Conservation (phyloP, 2,113 vertebrate species). For the Antechinus stuartii region DNA sequence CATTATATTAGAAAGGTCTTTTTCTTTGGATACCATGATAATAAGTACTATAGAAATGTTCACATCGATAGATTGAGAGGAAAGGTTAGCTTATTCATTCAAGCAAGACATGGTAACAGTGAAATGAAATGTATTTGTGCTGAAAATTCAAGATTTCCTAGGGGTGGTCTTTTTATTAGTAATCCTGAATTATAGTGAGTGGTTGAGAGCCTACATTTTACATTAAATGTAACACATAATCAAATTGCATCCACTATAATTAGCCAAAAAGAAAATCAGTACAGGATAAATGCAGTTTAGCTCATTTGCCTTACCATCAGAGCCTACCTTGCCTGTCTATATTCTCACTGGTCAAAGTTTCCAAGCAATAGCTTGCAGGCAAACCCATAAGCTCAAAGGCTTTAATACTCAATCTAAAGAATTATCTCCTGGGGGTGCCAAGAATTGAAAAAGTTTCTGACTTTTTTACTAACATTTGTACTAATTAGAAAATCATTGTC, state of each 20-base stretch:
- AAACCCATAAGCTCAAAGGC: constrained; percentile 46
- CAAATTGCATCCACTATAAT: constrained; percentile 65
- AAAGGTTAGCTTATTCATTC: constrained; percentile 57
- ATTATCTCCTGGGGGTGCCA: constrained; percentile 43
- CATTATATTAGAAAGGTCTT: constrained; percentile 36
- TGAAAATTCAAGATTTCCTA: background rate
- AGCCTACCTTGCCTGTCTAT: constrained; percentile 12
- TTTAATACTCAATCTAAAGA: constrained; percentile 61
- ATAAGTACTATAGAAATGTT: constrained; percentile 46
- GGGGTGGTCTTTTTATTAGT: constrained; percentile 26
- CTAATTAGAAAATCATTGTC: constrained; percentile 40
- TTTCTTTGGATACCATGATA: constrained; percentile 34
- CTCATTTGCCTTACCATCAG: constrained; percentile 38
- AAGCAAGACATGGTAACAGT: constrained; percentile 21
- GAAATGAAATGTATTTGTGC: constrained; percentile 56
- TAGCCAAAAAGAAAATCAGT: constrained; percentile 29
- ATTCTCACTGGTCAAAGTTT: constrained; percentile 20
- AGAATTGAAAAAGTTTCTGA: constrained; percentile 45
- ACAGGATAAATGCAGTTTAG: constrained; percentile 9
- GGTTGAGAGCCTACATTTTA: constrained; percentile 47
- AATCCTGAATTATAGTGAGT: constrained; percentile 32
- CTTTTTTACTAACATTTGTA: constrained; percentile 35
- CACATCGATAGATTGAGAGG: constrained; percentile 46
- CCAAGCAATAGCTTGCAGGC: constrained; percentile 46
- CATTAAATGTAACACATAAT: constrained; percentile 41